phyloP scores from a whole-genome alignment of 2,113 vertebrate genomes.

The Platichthys stellatus region DNA sequence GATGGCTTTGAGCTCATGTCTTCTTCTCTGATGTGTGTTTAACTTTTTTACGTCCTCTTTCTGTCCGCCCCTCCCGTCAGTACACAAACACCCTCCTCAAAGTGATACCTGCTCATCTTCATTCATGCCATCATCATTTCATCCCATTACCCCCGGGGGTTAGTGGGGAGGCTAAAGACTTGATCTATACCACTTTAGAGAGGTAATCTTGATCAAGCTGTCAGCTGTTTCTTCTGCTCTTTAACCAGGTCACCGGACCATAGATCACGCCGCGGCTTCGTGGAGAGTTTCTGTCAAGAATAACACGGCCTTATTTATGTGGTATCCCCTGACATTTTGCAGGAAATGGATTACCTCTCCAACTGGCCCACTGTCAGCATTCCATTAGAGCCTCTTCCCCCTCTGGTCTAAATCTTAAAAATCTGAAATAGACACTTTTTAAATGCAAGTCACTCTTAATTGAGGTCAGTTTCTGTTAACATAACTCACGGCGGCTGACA shows the following conservation, averaged over 20 bases:
- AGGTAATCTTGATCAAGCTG: conserved; percentile 73
- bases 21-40: background rate
- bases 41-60: background rate
- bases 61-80: background rate
- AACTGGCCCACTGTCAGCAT: conserved; percentile 81
- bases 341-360: conserved; percentile 78
- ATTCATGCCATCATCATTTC: conserved; percentile 32
- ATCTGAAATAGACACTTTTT: conserved; percentile 76
- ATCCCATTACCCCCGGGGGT: conserved; percentile 30
- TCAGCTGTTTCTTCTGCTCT: conserved; percentile 72
- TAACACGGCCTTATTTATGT: conserved; percentile 79
- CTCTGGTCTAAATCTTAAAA: conserved; percentile 75
- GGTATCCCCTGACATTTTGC: conserved; percentile 75
- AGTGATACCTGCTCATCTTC: conserved; percentile 26
- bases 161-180: conserved; percentile 41
- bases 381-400: conserved; percentile 77
- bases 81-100: background rate
- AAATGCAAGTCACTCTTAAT: conserved; percentile 82
- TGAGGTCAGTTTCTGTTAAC: conserved; percentile 78
- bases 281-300: conserved; percentile 77
- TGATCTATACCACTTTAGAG: conserved; percentile 68
- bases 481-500: conserved; percentile 74
- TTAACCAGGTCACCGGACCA: conserved; percentile 68
- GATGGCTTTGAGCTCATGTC: background rate
- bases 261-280: conserved; percentile 68